Conservation (phyloP, 2,888 invertebrate genomes). For the Oscheius onirici region DNA sequence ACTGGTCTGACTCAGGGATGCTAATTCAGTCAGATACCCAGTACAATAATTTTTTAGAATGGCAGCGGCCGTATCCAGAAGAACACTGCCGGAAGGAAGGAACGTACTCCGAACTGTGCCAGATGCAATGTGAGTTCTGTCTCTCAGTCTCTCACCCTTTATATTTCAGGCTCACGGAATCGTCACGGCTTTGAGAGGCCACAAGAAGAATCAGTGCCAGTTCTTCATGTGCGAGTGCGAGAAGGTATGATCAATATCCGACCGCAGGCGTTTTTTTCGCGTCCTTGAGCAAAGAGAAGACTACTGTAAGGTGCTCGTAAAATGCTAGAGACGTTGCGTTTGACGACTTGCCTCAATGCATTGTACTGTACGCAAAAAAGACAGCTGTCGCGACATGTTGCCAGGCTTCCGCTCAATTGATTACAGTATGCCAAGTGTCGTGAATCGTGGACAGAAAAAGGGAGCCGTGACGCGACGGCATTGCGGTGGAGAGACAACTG, state of each 20-base stretch:
- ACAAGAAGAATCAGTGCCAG: slow-evolving; percentile 65
- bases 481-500: not conserved
- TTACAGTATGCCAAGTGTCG: no score
- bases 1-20: no score
- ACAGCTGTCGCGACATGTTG: not conserved
- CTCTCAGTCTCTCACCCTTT: not conserved
- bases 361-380: slow-evolving; percentile 19
- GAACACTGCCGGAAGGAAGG: slow-evolving; percentile 36
- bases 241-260: slow-evolving; percentile 46
- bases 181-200: slow-evolving; percentile 63
- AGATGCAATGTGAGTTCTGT: slow-evolving; percentile 51
- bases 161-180: slow-evolving; percentile 61
- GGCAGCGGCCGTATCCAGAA: not conserved
- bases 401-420: no score
- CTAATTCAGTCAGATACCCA: no score
- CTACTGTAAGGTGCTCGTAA: slow-evolving; percentile 26
- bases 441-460: no score
- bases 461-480: no score
- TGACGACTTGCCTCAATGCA: slow-evolving; percentile 22
- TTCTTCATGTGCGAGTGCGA: slow-evolving; percentile 60
- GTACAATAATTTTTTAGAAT: not conserved
- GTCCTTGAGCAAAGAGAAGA: not conserved
- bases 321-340: slow-evolving; percentile 30
- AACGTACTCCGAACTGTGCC: slow-evolving; percentile 69
- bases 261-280: not conserved